A percentile compares a stretch with the other conserved stretches of the same genome.
Evolutionary conservation across 2,888 invertebrate species (phyloP).

Genomic region (Antheraea yamamai): DNA sequence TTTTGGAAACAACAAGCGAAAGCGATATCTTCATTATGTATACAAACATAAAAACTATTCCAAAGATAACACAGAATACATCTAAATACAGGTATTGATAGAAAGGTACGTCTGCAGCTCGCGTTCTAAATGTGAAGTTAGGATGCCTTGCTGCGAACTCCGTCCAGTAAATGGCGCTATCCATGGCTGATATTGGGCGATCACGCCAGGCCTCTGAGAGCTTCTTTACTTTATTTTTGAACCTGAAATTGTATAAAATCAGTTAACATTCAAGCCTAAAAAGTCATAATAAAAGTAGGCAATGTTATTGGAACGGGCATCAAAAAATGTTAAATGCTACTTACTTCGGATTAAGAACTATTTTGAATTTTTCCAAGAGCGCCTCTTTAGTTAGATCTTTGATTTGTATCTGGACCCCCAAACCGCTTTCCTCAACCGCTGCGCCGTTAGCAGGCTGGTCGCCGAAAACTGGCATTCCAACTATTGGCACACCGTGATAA

Average conservation of each 20-base stretch:
- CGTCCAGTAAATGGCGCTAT: slow-evolving; percentile 82
- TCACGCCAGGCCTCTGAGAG: slow-evolving; percentile 79
- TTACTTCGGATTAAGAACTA: slow-evolving; percentile 82
- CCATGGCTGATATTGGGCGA: slow-evolving; percentile 75
- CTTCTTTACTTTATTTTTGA: slow-evolving; percentile 62
- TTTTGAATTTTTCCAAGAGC: slow-evolving; percentile 79
- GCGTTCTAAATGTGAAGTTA: slow-evolving; percentile 54
- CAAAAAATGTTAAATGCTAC: slow-evolving; percentile 32
- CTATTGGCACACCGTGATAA: slow-evolving; percentile 84
- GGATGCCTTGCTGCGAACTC: slow-evolving; percentile 79
- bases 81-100: slow-evolving; percentile 72
- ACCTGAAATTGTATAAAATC: slow-evolving; percentile 46
- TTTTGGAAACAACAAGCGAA: neutral
- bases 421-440: slow-evolving; percentile 81
- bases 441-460: slow-evolving; percentile 86
- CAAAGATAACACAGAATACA: slow-evolving; percentile 47
- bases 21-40: neutral
- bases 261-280: neutral
- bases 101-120: slow-evolving; percentile 55
- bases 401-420: slow-evolving; percentile 71
- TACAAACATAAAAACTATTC: slow-evolving; percentile 1
- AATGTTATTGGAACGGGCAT: neutral
- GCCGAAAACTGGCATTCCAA: slow-evolving; percentile 87
- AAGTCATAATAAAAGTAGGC: neutral
- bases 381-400: slow-evolving; percentile 80